These are phyloP conservation scores for Meloidogyne floridensis DNA, from an alignment of 1,140 invertebrate species.

Conservation along the genomic window DNA sequence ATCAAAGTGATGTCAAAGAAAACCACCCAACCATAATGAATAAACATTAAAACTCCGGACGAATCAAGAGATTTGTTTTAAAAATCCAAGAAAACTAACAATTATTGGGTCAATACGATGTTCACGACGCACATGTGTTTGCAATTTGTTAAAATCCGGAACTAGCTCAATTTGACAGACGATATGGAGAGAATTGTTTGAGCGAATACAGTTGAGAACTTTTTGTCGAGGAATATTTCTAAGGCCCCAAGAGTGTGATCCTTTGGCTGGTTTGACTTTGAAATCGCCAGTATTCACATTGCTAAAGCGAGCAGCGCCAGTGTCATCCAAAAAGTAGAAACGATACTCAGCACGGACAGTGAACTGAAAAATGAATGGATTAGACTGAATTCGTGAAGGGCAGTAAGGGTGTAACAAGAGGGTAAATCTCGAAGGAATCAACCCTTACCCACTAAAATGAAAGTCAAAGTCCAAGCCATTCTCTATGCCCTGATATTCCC, in stretches of 20 bases:
- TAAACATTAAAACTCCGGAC: too few relatives aligned
- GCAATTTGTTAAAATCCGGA: conserved; percentile 56
- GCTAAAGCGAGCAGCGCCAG: conserved; percentile 46
- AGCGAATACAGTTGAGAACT: conserved; percentile 58
- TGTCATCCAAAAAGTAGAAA: conserved; percentile 64
- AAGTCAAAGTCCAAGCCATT: not conserved
- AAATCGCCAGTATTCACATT: conserved; percentile 66
- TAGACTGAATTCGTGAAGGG: not conserved
- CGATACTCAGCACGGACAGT: conserved; percentile 63
- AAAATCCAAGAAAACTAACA: conserved; percentile 27
- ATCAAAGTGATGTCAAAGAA: too few relatives aligned
- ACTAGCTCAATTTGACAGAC: conserved; percentile 62
- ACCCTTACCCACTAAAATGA: not conserved
- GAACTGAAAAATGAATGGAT: conserved; percentile 43
- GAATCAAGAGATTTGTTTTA: too few relatives aligned
- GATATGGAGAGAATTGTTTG: conserved; percentile 57
- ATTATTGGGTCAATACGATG: conserved; percentile 36
- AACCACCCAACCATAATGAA: not conserved
- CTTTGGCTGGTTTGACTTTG: conserved; percentile 65
- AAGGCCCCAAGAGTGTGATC: conserved; percentile 65
- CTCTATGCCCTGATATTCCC: too few relatives aligned
- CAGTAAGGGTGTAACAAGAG: not conserved
- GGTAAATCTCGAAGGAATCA: too few relatives aligned
- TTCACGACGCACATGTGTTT: conserved; percentile 40
- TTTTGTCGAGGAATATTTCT: conserved; percentile 62